Conservation (phyloP, 2,888 invertebrate genomes). For the Sisyra terminalis region DNA sequence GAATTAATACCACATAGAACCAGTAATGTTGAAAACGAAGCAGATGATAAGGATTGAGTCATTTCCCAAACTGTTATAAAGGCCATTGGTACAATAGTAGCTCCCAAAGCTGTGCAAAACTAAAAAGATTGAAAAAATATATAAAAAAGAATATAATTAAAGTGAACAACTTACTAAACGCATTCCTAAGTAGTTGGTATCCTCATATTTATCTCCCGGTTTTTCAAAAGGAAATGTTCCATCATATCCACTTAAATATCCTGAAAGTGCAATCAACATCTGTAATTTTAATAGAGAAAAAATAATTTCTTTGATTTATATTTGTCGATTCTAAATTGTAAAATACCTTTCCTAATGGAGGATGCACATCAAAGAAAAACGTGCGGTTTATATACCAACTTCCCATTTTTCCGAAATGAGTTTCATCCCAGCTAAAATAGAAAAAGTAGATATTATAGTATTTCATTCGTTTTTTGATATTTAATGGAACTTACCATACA, state of each 20-base stretch:
- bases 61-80: conserved; percentile 81
- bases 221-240: conserved; percentile 89
- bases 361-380: conserved; percentile 97
- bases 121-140: conserved; percentile 29
- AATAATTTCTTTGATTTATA: background rate
- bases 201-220: conserved; percentile 88
- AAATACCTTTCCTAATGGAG: conserved; percentile 82
- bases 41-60: conserved; percentile 66
- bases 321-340: conserved; percentile 1
- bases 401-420: conserved; percentile 97
- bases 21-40: conserved; percentile 60
- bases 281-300: conserved; percentile 26
- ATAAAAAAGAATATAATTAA: too few relatives aligned
- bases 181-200: conserved; percentile 83
- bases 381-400: conserved; percentile 96
- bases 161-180: conserved; percentile 60
- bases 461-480: too few relatives aligned
- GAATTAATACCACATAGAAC: conserved; percentile 59
- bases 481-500: conserved; percentile 77
- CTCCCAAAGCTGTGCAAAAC: conserved; percentile 85
- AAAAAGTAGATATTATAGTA: too few relatives aligned
- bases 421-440: conserved; percentile 82
- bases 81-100: conserved; percentile 69
- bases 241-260: conserved; percentile 84
- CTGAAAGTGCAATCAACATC: conserved; percentile 91